Percentiles rank a stretch among this genome's conserved stretches.
Evolutionary conservation across 1,140 invertebrate genomes (phyloP).

Genomic region (Mylabris phalerata): DNA sequence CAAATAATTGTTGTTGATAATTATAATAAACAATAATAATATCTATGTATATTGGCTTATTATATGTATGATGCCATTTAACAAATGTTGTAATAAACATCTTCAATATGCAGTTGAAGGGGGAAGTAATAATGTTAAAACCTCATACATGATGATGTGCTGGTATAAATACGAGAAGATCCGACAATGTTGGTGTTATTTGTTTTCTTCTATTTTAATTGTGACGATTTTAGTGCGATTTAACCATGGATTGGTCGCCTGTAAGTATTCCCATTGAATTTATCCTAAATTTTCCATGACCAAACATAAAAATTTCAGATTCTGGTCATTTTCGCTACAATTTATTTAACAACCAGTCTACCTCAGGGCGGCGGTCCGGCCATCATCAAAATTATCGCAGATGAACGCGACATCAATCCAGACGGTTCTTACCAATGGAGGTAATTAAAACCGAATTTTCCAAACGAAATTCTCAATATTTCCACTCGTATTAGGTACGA

Average conservation of each 20-base stretch:
- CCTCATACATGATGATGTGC: constrained; percentile 1
- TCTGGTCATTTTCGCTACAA: neutral
- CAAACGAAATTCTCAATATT: neutral
- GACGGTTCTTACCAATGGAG: constrained; percentile 60
- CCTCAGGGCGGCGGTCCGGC: constrained; percentile 42
- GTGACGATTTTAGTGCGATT: constrained; percentile 5
- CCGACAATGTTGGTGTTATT: constrained; percentile 8
- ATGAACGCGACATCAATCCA: constrained; percentile 54
- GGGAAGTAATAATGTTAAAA: constrained; percentile 18
- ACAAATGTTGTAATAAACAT: constrained; percentile 27
- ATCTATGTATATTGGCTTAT: too few relatives aligned
- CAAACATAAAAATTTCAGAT: neutral
- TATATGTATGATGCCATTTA: constrained; percentile 22
- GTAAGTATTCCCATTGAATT: constrained; percentile 6
- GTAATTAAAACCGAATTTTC: constrained; percentile 33
- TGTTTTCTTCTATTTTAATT: constrained; percentile 4
- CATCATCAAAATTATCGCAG: constrained; percentile 54
- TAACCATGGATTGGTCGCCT: constrained; percentile 7
- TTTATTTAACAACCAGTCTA: constrained; percentile 36
- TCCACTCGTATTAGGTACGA: constrained; percentile 54
- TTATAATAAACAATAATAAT: too few relatives aligned
- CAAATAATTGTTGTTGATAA: too few relatives aligned
- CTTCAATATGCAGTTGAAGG: constrained; percentile 20
- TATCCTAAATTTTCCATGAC: neutral
- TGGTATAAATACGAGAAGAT: constrained; percentile 22